Percentiles rank a stretch among this genome's conserved stretches.
These are phyloP conservation scores for Lepidochitona cinerea DNA, from an alignment of 2,888 invertebrate genomes.

Conservation along the genomic window DNA sequence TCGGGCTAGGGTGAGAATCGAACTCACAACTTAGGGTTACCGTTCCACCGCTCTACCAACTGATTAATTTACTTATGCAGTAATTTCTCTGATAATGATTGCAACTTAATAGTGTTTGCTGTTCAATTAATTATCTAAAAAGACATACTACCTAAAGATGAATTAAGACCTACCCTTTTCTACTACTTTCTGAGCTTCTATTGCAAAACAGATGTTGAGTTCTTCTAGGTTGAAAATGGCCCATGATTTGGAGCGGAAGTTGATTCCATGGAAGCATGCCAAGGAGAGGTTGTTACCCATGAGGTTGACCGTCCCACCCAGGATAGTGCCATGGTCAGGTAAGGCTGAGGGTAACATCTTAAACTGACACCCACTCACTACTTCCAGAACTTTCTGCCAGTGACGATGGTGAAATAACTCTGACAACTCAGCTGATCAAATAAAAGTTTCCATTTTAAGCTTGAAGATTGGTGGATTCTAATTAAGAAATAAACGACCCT, in stretches of 20 bases:
- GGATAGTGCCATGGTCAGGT: slow-evolving; percentile 80
- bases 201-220: slow-evolving; percentile 74
- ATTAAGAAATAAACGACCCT: too few relatives aligned
- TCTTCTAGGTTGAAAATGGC: slow-evolving; percentile 94
- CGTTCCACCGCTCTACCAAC: too few relatives aligned
- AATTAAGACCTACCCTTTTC: slow-evolving; percentile 68
- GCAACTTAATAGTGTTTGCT: too few relatives aligned
- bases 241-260: slow-evolving; percentile 97
- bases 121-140: too few relatives aligned
- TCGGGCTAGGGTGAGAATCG: too few relatives aligned
- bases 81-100: too few relatives aligned
- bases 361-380: slow-evolving; percentile 86
- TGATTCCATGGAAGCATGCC: slow-evolving; percentile 97
- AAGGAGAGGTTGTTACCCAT: slow-evolving; percentile 86
- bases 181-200: slow-evolving; percentile 80
- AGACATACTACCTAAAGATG: too few relatives aligned
- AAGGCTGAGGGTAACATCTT: slow-evolving; percentile 73
- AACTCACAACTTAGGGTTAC: too few relatives aligned
- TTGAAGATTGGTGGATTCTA: too few relatives aligned
- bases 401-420: slow-evolving; percentile 83
- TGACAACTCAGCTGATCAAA: slow-evolving; percentile 29
- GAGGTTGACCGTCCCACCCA: slow-evolving; percentile 83
- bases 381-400: slow-evolving; percentile 91
- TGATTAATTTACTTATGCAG: too few relatives aligned
- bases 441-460: too few relatives aligned